A percentile compares a stretch with the other conserved stretches of the same genome.
These are phyloP conservation scores for Myocastor coypus DNA, from an alignment of 2,113 vertebrate species.

Conservation along the genomic window DNA sequence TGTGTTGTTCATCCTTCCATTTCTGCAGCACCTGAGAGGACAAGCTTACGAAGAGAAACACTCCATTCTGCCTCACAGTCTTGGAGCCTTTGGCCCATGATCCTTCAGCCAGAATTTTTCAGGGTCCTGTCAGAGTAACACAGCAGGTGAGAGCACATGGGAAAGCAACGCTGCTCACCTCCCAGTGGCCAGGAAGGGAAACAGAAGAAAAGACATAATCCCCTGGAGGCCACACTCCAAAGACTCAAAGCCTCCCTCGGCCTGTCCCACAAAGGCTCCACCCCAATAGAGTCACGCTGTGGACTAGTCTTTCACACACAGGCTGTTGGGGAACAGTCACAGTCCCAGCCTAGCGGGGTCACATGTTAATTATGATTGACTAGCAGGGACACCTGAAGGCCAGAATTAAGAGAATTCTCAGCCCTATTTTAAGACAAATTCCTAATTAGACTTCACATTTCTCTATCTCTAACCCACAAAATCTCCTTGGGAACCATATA, in stretches of 20 bases:
- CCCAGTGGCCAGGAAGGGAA: background rate
- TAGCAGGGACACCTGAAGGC: background rate
- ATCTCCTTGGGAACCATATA: background rate
- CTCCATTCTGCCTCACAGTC: background rate
- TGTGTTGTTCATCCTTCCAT: background rate
- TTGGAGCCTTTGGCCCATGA: background rate
- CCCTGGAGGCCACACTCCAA: background rate
- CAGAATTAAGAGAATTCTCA: background rate
- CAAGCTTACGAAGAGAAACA: background rate
- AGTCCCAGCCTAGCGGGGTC: background rate
- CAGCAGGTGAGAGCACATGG: background rate
- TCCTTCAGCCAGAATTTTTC: background rate
- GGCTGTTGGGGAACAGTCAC: background rate
- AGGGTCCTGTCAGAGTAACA: background rate
- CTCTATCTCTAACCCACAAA: background rate
- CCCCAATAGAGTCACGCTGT: background rate
- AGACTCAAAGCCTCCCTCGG: background rate
- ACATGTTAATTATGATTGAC: too few relatives aligned
- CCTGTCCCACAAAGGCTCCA: background rate
- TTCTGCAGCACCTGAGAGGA: background rate
- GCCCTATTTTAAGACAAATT: background rate
- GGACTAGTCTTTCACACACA: background rate
- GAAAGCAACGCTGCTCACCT: background rate
- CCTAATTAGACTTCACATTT: background rate
- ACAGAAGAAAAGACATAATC: background rate